phyloP scores from a whole-genome alignment of 37 sponge, comb jelly and placozoan species.

The Spongilla lacustris region DNA sequence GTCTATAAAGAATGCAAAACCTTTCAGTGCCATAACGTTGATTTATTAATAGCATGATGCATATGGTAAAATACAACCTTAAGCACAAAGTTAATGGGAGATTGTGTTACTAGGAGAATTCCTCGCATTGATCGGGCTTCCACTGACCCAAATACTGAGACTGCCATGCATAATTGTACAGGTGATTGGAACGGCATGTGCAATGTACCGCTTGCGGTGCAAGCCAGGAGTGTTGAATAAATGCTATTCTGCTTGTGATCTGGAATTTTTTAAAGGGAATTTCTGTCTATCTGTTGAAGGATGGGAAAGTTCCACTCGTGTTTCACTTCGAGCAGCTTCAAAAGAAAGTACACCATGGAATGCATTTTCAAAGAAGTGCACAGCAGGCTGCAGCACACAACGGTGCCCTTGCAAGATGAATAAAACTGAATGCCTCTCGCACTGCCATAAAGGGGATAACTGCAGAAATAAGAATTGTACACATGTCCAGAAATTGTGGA shows the following conservation, averaged over 20 bases:
- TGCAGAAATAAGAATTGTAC: not conserved
- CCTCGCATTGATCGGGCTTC: conserved; percentile 32
- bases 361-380: conserved; percentile 1
- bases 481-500: no score
- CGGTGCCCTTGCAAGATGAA: not conserved
- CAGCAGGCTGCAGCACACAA: conserved; percentile 1
- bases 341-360: not conserved
- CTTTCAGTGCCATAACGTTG: no score
- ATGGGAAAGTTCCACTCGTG: conserved; percentile 2
- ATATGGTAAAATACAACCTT: conserved; percentile 2
- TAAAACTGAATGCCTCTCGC: not conserved
- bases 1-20: no score
- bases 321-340: conserved; percentile 23
- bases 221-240: conserved; percentile 9
- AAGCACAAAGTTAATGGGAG: conserved; percentile 3
- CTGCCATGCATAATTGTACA: conserved; percentile 29
- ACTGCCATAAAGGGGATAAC: not conserved
- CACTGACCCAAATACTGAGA: conserved; percentile 8
- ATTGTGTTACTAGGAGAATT: conserved; percentile 11
- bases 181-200: conserved; percentile 7
- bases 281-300: conserved; percentile 3
- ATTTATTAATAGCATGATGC: conserved; percentile 17
- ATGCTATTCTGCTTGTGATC: conserved; percentile 24
- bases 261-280: conserved; percentile 13
- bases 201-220: not conserved